phyloP scores from a whole-genome alignment of 2,113 vertebrate species.

The Dicaeum eximium region DNA sequence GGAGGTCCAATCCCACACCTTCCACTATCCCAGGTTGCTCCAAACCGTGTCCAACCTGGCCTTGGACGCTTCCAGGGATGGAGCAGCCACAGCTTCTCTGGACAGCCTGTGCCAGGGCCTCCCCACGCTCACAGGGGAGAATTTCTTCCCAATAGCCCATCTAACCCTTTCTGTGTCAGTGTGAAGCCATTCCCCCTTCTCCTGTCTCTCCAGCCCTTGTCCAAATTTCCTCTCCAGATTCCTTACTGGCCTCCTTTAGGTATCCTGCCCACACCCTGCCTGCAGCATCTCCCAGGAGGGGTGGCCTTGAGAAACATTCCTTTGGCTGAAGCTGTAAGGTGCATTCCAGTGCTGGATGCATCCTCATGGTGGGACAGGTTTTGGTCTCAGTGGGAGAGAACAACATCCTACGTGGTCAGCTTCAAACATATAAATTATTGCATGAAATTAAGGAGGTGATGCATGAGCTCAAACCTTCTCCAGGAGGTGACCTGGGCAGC shows the following conservation, averaged over 20 bases:
- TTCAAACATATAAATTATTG: background rate
- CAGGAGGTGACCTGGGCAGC: background rate
- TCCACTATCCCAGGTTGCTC: background rate
- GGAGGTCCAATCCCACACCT: background rate
- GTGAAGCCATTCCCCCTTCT: background rate
- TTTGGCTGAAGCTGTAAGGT: background rate
- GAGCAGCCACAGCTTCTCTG: background rate
- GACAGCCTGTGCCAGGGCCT: background rate
- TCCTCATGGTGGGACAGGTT: background rate
- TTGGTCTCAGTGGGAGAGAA: background rate
- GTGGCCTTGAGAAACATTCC: background rate
- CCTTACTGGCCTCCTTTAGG: background rate
- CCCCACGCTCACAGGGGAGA: fast-evolving
- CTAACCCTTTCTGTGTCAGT: background rate
- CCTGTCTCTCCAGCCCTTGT: background rate
- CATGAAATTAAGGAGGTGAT: background rate
- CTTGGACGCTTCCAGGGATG: background rate
- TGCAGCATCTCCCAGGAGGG: background rate
- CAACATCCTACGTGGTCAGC: fast-evolving
- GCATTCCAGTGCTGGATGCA: background rate
- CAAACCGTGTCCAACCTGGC: fast-evolving
- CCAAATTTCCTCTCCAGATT: background rate
- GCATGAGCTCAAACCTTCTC: background rate
- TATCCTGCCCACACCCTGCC: background rate
- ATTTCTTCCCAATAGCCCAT: background rate